phyloP scores from a whole-genome alignment of 2,797 vertebrate genomes.

The Otolemur crassicaudatus region DNA sequence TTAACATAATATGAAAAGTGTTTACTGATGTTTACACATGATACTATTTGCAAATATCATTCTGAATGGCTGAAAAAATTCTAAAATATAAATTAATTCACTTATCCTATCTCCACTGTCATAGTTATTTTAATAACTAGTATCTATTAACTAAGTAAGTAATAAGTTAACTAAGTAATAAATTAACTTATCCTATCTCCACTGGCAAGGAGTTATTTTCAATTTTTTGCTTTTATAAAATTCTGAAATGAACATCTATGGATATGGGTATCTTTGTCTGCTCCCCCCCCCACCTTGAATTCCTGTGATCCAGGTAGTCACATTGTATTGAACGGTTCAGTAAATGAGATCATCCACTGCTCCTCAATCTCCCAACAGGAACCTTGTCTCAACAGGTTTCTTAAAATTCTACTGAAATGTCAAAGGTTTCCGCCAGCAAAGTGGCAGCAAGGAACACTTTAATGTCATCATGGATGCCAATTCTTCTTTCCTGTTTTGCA shows the following conservation, averaged over 20 bases:
- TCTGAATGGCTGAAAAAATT: background rate
- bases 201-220: background rate
- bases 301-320: background rate
- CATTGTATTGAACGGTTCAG: background rate
- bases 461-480: background rate
- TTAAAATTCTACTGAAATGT: constrained; percentile 52
- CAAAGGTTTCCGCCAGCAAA: constrained; percentile 5
- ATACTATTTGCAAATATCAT: constrained; percentile 6
- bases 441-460: background rate
- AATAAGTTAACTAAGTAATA: background rate
- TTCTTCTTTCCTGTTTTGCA: background rate
- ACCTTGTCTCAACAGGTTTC: background rate
- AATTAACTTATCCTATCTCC: background rate
- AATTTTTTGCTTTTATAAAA: constrained; percentile 27
- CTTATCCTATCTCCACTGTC: background rate
- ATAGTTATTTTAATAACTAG: background rate
- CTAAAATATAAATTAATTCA: background rate
- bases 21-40: background rate
- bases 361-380: constrained; percentile 15
- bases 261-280: background rate
- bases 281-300: accelerated
- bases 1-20: background rate
- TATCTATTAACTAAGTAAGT: too few species aligned
- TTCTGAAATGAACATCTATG: constrained; percentile 8
- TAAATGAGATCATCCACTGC: background rate